Evolutionary conservation across 1,140 invertebrate species (phyloP), one percentile per base, ranked within the genome.

Genomic region (Ceratosolen fusciceps): DNA sequence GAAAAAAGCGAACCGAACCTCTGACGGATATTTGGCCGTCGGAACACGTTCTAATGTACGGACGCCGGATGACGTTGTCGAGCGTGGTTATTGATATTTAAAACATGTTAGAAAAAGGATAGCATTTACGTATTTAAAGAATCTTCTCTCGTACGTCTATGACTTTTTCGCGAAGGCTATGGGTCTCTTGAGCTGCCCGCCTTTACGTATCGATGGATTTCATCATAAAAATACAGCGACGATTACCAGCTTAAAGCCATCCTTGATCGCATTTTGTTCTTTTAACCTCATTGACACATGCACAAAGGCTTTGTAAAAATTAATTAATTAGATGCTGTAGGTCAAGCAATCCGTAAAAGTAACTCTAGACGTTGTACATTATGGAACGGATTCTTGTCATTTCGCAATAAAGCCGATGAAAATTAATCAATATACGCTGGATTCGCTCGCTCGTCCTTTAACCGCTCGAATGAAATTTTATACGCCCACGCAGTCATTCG

Each of bases 261-360:
- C 72, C 72, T 65, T 80, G 78, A 70, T 80, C 77, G 71, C 60
- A 21, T 73, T 73, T 58, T 12, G n/a, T n/a, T n/a, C n/a, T n/a
- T 29, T 71, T 60, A 39, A 24, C 34, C 31, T 34, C 34, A 29
- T 26, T 24, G 39, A 77, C 37, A 71, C 67, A 37, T 34, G n/a
- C 54, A 2, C 5, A 52, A 3, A 26, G 56, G 47, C 74, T 75
- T 49, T 37, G 47, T 31, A n/a, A 8, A 29, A 67, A 52, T 54
- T 77, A 77, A 29, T 34, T 56, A 21, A 65, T 65, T 49, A 58
- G 21, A 60, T 26, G 52, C 52, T 16, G 54, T 49, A 60, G 31
- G 31, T 52, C 39, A n/a, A n/a, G n/a, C 9, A 19, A 19, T 34
- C 58, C 58, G 29, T 34, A 34, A 34, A 62, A 9, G 29, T 26